Conservation (phyloP, 2,797 vertebrate genomes). For the Urosaurus nigricauda region DNA sequence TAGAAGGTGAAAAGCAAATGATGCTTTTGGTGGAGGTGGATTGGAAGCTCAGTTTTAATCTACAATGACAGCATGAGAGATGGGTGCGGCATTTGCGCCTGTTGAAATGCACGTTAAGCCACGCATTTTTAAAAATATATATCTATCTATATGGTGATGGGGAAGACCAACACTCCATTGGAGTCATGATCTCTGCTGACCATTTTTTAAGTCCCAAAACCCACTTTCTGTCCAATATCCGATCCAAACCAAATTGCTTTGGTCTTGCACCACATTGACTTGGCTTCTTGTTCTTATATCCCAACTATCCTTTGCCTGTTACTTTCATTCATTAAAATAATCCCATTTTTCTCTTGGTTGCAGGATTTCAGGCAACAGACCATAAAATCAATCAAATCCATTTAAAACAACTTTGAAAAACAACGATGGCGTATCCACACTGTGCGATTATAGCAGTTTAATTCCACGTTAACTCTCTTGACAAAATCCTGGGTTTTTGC, state of each 20-base stretch:
- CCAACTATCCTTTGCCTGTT: background rate
- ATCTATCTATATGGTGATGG: no score
- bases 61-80: slow-evolving; percentile 77
- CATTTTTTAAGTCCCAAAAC: no score
- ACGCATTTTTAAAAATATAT: slow-evolving; percentile 22
- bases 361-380: no score
- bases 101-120: slow-evolving; percentile 48
- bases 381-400: no score
- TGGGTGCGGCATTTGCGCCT: slow-evolving; percentile 64
- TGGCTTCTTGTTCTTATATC: background rate
- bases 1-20: slow-evolving; percentile 97
- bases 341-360: no score
- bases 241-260: background rate
- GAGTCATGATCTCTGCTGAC: no score
- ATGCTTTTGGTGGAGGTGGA: slow-evolving; percentile 95
- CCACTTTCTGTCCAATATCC: slow-evolving; percentile 27
- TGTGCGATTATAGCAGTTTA: no score
- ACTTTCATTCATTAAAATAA: background rate
- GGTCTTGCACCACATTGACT: no score
- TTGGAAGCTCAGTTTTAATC: slow-evolving; percentile 96
- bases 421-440: no score
- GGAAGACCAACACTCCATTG: slow-evolving; percentile 7
- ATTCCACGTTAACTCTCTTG: no score
- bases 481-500: no score
- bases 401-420: no score